Evolutionary conservation across 2,888 invertebrate genomes (phyloP).

Genomic region (Tetragonula carbonaria): DNA sequence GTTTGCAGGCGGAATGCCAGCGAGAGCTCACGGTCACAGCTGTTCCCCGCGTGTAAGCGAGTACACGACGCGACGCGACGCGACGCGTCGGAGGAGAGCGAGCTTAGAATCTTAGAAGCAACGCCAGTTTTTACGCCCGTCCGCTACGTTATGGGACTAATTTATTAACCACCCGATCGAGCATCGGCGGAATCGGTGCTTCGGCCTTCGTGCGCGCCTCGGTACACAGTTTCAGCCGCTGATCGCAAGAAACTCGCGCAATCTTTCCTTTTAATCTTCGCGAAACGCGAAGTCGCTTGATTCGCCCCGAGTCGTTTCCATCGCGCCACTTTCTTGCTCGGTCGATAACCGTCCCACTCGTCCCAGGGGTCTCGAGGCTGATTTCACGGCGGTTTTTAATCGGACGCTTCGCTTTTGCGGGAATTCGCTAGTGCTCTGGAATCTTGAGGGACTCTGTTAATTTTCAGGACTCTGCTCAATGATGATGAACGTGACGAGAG

Average conservation of each 20-base stretch:
- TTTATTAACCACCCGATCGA: constrained; percentile 69
- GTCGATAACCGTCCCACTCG: background rate
- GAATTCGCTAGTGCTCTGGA: background rate
- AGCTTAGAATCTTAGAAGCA: constrained; percentile 49
- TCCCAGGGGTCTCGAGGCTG: constrained; percentile 7
- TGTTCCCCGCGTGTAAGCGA: constrained; percentile 43
- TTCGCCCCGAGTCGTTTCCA: constrained; percentile 53
- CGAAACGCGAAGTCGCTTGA: constrained; percentile 56
- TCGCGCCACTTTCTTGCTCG: constrained; percentile 62
- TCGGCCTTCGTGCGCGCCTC: constrained; percentile 19
- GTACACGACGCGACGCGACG: background rate
- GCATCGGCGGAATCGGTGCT: constrained; percentile 46
- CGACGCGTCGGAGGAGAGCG: constrained; percentile 18
- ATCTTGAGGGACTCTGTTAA: background rate
- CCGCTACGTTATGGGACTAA: constrained; percentile 65
- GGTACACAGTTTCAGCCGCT: background rate
- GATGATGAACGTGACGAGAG: background rate
- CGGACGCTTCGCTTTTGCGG: background rate
- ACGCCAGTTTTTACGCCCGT: constrained; percentile 61
- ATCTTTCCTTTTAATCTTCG: constrained; percentile 65
- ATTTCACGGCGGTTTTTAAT: constrained; percentile 2
- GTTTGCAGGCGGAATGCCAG: constrained; percentile 47
- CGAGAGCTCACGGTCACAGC: constrained; percentile 2
- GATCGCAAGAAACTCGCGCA: constrained; percentile 63
- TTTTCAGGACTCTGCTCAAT: background rate